Percentiles rank a stretch among this genome's conserved stretches.
Evolutionary conservation across 1,140 invertebrate species (phyloP).

Genomic region (Zaprionus nigranus): DNA sequence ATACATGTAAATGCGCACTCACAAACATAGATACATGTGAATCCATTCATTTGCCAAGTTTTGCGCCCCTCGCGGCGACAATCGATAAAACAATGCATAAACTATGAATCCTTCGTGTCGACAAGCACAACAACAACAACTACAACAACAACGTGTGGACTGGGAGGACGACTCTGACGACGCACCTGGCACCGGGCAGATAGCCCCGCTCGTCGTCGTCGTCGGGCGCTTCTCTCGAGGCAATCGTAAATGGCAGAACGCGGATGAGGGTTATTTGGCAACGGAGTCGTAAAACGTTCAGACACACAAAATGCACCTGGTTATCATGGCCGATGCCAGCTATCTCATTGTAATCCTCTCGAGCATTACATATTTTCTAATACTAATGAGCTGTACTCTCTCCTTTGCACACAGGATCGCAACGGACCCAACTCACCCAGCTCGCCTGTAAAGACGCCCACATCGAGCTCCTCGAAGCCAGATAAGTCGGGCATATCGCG

Average conservation of each 20-base stretch:
- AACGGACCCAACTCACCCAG: slow-evolving; percentile 83
- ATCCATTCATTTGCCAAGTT: slow-evolving; percentile 3
- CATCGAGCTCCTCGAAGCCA: slow-evolving; percentile 81
- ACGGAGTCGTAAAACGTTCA: neutral
- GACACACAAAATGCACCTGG: slow-evolving; percentile 69
- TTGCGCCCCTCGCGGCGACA: slow-evolving; percentile 54
- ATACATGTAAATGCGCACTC: slow-evolving; percentile 43
- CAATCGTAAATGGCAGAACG: slow-evolving; percentile 75
- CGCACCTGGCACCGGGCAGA: slow-evolving; percentile 20
- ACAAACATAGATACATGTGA: slow-evolving; percentile 38
- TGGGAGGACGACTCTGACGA: slow-evolving; percentile 26
- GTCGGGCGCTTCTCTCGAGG: slow-evolving; percentile 1
- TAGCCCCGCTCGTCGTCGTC: neutral
- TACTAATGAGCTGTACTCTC: too few relatives aligned
- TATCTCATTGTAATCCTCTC: slow-evolving; percentile 66
- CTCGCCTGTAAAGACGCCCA: slow-evolving; percentile 83
- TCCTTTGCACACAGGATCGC: slow-evolving; percentile 75
- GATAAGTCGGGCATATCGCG: slow-evolving; percentile 77
- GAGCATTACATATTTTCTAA: neutral
- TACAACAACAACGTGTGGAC: slow-evolving; percentile 28
- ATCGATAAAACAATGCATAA: slow-evolving; percentile 82
- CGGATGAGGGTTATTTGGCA: slow-evolving; percentile 53
- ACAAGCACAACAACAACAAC: slow-evolving; percentile 31
- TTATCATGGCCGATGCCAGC: slow-evolving; percentile 70
- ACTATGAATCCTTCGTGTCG: slow-evolving; percentile 74